Evolutionary conservation across 2,797 vertebrate species (phyloP), one percentile per base, ranked within the genome.

Genomic region (Chaenodraco wilsoni): DNA sequence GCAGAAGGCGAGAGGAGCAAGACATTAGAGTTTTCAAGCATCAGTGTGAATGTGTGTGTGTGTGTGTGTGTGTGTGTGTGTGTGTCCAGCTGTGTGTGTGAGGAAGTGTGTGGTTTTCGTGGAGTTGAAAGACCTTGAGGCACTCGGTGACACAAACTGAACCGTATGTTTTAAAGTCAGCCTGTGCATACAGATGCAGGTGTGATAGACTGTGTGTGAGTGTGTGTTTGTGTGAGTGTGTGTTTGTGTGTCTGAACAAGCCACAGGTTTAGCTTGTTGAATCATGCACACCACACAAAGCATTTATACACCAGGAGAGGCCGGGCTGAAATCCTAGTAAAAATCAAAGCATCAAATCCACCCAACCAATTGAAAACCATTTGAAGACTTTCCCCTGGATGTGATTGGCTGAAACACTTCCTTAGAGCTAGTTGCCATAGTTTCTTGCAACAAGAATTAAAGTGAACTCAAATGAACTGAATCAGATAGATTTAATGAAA

Each of bases 391-490:
- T 88, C 65, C 80, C 84, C 69, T 64, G 83, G 74, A 82, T 86
- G 54, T 87, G 86, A 92, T 92, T 89, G 88, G 87, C 85, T 87
- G 84, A 76, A 84, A 88, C 81, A 86, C 84, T 76, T 88, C 87
- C 81, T 86, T 90, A 78, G 87, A 89, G 86, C 87, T 91, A 84
- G 88, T 86, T 90, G 84, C 88, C 83, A 86, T 88, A 88, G 84
- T 90, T 91, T 85, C 85, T 72, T 85, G 84, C 86, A 89, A 87
- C 84, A 84, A 88, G 76, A 87, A 75, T 72, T 74, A 81, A 82
- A 84, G 73, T 82, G 85, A 89, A 85, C 90, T 87, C 62, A 75
- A 79, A 79, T 69, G 77, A 88, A 88, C 86, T 86, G 82, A 82
- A 83, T 66, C 66, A 48, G 85, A 76, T 63, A 73, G 70, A 83